Evolutionary conservation across 92 coral and sea anemone genomes (phyloP), one percentile per base, ranked within the genome.

Genomic region (Palythoa heliodiscus): DNA sequence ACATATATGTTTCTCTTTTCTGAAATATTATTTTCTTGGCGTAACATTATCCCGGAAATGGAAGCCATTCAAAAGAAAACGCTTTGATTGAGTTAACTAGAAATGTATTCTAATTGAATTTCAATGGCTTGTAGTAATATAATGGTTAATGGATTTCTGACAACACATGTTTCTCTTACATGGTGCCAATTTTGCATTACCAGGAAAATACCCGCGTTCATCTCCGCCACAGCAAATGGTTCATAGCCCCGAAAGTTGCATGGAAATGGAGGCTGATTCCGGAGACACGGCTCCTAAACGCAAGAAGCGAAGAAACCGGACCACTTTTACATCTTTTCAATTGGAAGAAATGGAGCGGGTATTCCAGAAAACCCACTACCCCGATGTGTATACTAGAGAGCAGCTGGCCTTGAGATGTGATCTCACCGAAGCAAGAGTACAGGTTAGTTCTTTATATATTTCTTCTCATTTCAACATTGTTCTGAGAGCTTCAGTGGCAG

Each of bases 271-370:
- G 75, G 83, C 92, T 5, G 90, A 90, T 22, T 75, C 82, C 25
- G 89, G 87, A 55, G 99, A 97, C n/a, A 77, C 98, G 22, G 81
- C 99, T 16, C 94, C 96, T 47, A 97, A 97, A 84, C 95, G 99
- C 66, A 97, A 97, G 86, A 97, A 97, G 88, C 92, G 99, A 61
- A 95, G 98, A 37, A 97, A 97, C 84, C 87, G 99, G 60, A 97
- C 99, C 10, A 97, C 99, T 12, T 97, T 97, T 83, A 97, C 99
- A 8, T 96, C 99, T n/a, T 97, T 91, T 82, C 99, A 97, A 78
- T 92, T 97, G 39, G 99, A 97, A 72, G 99, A 97, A 81, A 97
- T 97, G 99, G 99, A 97, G 83, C 85, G 99, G 11, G 95, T 97
- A 35, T 97, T 97, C 69, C 99, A 97, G 90, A 97, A 97, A 81